Base-by-base conservation (phyloP, 2,888 invertebrate genomes). In the Callosobruchus maculatus region DNA sequence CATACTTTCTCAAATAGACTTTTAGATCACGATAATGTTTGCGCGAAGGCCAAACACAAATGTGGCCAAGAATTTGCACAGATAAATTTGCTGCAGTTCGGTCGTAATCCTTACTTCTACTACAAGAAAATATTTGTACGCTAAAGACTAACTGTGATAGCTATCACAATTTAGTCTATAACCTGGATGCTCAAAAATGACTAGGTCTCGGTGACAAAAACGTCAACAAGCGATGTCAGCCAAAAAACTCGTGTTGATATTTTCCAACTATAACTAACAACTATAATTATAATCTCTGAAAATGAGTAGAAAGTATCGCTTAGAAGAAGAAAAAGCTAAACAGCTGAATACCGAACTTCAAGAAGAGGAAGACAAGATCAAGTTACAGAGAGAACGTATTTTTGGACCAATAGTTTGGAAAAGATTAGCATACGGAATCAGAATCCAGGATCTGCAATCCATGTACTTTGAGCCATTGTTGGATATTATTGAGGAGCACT, bases 241-340 rank as follows among this genome's bases (percentile, higher is more conserved):
- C 9, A 1, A 1, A 49, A 49, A 49, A 49, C 13, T 49, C 18
- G 4, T 49, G 13, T 49, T 13, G 2, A 26, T 26, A 26, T 26
- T 26, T 9, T 70, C 70, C 3, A 30, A 30, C 7, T 30, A 3
- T 30, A 30, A 30, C 30, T 30, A 20, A 20, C 3, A 30, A 30
- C 7, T 30, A 3, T 30, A 30, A 49, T 18, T 7, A 20, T 3
- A 26, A 20, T 26, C 18, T 22, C 21, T 13, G 9, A 71, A 21
- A 18, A 86, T 86, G 86, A 86, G 86, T 80, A 79, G 83, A 73
- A 77, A 84, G 73, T 79, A 83, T 70, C 81, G 86, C 31, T 72
- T 80, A 21, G 86, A 86, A 76, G 81, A 83, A 22, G 81, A 84
- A 72, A 82, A 80, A 71, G 77, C 79, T 0, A 79, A 79, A 22